Evolutionary conservation across 1,140 invertebrate species (phyloP).

Genomic region (Epicauta chinensis): DNA sequence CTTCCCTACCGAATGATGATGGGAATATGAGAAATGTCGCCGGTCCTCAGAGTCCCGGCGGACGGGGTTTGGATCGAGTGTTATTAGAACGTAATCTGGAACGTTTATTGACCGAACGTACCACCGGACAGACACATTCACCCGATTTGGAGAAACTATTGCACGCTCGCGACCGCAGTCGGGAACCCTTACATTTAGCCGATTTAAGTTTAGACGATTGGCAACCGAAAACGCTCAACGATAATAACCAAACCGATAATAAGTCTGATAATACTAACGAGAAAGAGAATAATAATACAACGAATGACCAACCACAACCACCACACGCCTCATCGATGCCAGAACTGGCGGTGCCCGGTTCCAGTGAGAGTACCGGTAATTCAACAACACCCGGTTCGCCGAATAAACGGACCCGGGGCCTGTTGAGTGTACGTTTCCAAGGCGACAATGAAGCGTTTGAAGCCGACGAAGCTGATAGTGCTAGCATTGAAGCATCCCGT

Average conservation of each 20-base stretch:
- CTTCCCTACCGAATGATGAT: constrained; percentile 37
- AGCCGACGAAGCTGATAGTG: constrained; percentile 45
- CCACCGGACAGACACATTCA: constrained; percentile 22
- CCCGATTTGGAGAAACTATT: constrained; percentile 48
- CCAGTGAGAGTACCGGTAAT: constrained; percentile 20
- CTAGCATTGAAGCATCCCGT: constrained; percentile 28
- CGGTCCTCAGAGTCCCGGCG: constrained; percentile 34
- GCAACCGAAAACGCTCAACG: constrained; percentile 29
- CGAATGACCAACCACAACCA: constrained; percentile 33
- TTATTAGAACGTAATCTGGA: constrained; percentile 55
- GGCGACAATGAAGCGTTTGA: constrained; percentile 55
- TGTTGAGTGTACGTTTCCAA: constrained; percentile 57
- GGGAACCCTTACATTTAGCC: constrained; percentile 52
- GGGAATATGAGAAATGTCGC: constrained; percentile 34
- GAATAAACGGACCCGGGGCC: constrained; percentile 34
- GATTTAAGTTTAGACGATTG: constrained; percentile 47
- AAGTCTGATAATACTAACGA: constrained; percentile 28
- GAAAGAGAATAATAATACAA: constrained; percentile 20
- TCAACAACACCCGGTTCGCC: constrained; percentile 36
- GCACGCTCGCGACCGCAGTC: constrained; percentile 49
- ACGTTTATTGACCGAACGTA: constrained; percentile 44
- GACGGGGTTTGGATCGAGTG: constrained; percentile 51
- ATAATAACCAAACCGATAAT: constrained; percentile 33
- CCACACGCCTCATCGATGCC: constrained; percentile 60
- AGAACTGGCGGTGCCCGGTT: constrained; percentile 47